Evolutionary conservation across 2,113 vertebrate species (phyloP).

Genomic region (Cairina moschata): DNA sequence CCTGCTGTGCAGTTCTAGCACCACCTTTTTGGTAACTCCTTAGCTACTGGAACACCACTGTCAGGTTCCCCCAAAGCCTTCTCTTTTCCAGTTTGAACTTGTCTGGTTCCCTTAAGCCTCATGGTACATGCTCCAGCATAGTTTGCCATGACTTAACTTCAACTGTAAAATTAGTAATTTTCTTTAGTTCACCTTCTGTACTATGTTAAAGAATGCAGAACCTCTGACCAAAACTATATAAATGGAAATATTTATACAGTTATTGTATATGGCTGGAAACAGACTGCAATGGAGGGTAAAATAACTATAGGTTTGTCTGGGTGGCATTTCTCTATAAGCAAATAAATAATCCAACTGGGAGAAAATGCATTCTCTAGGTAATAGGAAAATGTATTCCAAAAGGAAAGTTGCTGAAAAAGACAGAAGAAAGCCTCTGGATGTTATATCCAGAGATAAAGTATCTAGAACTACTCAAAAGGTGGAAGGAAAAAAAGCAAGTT

Average conservation of each 20-base stretch:
- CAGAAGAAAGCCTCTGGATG: neutral
- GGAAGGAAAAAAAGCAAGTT: neutral
- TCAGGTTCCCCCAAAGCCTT: neutral
- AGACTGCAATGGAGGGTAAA: neutral
- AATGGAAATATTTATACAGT: neutral
- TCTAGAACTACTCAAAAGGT: neutral
- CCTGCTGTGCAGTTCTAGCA: neutral
- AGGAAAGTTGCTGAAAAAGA: neutral
- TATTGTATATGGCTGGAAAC: neutral
- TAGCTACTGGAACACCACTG: neutral
- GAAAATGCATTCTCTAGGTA: neutral
- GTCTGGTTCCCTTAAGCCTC: neutral
- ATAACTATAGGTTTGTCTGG: neutral
- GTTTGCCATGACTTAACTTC: neutral
- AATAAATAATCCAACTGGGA: neutral
- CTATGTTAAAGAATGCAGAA: neutral
- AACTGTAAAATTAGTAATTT: neutral
- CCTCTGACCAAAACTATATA: neutral
- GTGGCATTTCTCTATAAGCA: neutral
- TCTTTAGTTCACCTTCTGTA: neutral
- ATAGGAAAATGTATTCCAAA: neutral
- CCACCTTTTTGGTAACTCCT: neutral
- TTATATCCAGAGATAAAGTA: neutral
- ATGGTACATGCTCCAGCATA: neutral
- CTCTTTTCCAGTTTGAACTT: neutral